Conservation (phyloP, 2,113 vertebrate genomes). For the Ammodytes dubius region DNA sequence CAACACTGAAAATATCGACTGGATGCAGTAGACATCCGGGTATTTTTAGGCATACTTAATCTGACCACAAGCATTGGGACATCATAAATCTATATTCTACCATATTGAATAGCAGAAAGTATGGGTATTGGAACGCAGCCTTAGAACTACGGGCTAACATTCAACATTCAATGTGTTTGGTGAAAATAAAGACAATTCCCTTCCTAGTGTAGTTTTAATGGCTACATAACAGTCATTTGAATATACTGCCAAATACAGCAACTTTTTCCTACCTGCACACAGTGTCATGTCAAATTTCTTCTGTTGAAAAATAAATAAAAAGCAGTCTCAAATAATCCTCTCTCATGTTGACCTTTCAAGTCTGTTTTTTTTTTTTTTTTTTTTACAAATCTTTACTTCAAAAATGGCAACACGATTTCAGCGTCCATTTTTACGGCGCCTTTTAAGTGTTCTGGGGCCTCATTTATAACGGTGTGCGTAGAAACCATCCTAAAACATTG, state of each 20-base stretch:
- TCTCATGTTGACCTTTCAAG: background rate
- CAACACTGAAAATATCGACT: no score
- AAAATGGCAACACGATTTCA: background rate
- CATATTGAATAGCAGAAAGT: no score
- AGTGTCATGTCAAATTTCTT: background rate
- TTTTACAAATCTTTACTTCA: background rate
- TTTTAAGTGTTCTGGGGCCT: background rate
- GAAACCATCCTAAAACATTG: no score
- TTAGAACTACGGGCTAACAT: no score
- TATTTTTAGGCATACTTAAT: no score
- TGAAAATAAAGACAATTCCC: no score
- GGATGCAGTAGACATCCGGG: no score
- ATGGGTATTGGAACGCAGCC: no score
- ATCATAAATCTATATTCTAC: no score
- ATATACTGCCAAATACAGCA: background rate
- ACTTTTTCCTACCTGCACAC: background rate
- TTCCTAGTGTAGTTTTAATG: background rate
- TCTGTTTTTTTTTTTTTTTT: constrained; percentile 16
- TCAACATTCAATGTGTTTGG: no score
- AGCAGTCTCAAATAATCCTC: background rate
- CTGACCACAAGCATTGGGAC: no score
- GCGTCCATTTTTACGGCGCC: background rate
- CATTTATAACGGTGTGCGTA: no score
- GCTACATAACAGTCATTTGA: background rate
- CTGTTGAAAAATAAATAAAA: background rate